Base-by-base conservation (phyloP, 1,140 invertebrate genomes). In the Pantala flavescens region DNA sequence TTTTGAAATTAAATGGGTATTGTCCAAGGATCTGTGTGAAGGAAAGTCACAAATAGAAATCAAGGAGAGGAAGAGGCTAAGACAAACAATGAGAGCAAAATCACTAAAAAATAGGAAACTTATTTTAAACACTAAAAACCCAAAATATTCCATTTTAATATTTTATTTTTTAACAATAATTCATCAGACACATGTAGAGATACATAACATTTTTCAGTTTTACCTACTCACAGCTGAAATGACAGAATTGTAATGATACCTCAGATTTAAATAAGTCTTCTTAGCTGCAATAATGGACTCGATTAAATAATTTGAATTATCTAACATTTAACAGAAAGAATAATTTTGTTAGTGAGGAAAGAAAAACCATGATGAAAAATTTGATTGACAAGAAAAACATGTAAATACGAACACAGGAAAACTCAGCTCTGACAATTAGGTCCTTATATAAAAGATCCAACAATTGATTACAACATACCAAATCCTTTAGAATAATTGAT, bases 401-500 rank as follows among this genome's bases (percentile, higher is more conserved):
- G 49, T 16, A 63, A 21, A 63, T 19, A 63, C n/a, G 49, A 63
- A 63, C 49, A 63, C 49, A 63, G 49, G 5, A 63, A 63, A 63
- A 63, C 14, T 63, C n/a, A 63, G 12, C 49, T 63, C 2, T 16
- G 49, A 63, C 16, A 63, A 14, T 63, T 63, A 63, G 49, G 49
- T 63, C 49, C 49, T 21, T 63, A 21, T 5, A 63, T 19, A 63
- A 19, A 19, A 16, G 14, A 19, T 63, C 49, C 49, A 63, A 12
- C 16, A 21, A 63, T 16, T n/a, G 19, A 7, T 49, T 77, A 93
- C 82, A 93, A 85, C 90, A 93, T 93, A 74, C 92, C 92, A 81
- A 93, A 93, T 73, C 92, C 92, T 85, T 93, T 93, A 0, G 91
- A 92, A 80, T 94, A 93, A 80, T 90, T 93, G 77, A 98, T 97